Conservation (phyloP, 1,140 invertebrate genomes). For the Cotesia typhae region DNA sequence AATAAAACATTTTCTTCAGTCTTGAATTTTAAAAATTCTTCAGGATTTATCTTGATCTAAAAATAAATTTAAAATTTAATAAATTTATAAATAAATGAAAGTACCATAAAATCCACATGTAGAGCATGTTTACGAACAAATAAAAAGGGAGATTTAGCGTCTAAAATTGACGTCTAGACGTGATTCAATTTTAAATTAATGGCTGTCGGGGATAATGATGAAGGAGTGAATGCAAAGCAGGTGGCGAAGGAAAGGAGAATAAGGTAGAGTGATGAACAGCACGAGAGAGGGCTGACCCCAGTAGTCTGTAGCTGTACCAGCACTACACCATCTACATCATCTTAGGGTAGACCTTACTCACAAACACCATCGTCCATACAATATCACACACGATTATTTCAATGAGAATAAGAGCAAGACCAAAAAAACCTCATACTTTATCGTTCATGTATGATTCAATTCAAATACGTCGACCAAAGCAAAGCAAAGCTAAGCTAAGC, state of each 20-base stretch:
- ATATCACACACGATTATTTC: not conserved
- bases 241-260: conserved; percentile 22
- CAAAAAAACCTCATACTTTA: conserved; percentile 15
- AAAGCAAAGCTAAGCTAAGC: not conserved
- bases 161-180: conserved; percentile 27
- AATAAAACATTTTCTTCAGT: not conserved
- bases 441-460: conserved; percentile 27
- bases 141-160: conserved; percentile 18
- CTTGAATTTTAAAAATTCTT: no score
- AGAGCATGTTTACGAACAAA: not conserved
- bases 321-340: conserved; percentile 10
- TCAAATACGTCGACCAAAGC: conserved; percentile 15
- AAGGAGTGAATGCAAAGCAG: conserved; percentile 33
- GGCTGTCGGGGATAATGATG: conserved; percentile 36
- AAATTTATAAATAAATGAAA: not conserved
- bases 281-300: conserved; percentile 25
- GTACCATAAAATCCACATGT: not conserved
- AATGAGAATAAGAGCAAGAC: conserved; percentile 12
- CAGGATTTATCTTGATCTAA: no score
- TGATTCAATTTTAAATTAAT: conserved; percentile 39
- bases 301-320: not conserved
- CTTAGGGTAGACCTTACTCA: not conserved
- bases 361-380: not conserved
- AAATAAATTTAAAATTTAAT: no score
- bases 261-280: conserved; percentile 25